Percentiles rank a stretch among this genome's conserved stretches.
phyloP scores from a whole-genome alignment of 1,140 invertebrate species.

The Drosophila asahinai region DNA sequence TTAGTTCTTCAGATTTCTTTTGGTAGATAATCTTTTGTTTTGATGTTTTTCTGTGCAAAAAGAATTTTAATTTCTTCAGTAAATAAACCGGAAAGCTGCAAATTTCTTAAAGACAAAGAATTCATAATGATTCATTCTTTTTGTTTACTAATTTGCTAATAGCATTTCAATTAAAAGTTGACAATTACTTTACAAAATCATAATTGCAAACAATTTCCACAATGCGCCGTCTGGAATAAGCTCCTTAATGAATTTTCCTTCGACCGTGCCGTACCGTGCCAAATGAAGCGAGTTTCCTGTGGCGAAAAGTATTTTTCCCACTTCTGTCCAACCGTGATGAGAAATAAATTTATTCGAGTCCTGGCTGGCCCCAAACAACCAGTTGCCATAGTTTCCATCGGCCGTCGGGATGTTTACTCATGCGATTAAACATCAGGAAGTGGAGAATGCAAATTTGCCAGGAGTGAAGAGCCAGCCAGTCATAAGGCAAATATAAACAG shows the following conservation, averaged over 20 bases:
- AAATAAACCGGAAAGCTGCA: no score
- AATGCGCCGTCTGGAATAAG: slow-evolving; percentile 16
- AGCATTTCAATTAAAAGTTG: slow-evolving; percentile 63
- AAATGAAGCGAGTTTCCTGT: slow-evolving; percentile 17
- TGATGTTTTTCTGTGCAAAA: not conserved
- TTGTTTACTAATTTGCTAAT: slow-evolving; percentile 34
- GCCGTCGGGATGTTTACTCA: slow-evolving; percentile 18
- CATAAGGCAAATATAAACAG: slow-evolving; percentile 32
- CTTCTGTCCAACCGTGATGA: slow-evolving; percentile 2
- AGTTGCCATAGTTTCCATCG: slow-evolving; percentile 27
- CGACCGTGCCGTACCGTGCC: not conserved
- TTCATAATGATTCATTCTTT: not conserved
- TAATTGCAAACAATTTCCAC: slow-evolving; percentile 52
- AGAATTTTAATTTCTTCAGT: not conserved
- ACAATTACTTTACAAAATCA: slow-evolving; percentile 51
- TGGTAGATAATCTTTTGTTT: not conserved
- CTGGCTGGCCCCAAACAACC: not conserved
- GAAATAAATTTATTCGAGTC: slow-evolving; percentile 22
- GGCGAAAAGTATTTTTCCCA: slow-evolving; percentile 7
- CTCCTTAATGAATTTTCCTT: slow-evolving; percentile 32
- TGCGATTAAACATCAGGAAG: slow-evolving; percentile 35
- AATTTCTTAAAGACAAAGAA: not conserved
- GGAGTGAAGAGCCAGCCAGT: slow-evolving; percentile 26
- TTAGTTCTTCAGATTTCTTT: not conserved
- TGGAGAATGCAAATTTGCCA: slow-evolving; percentile 11